Evolutionary conservation across 2,113 vertebrate species (phyloP).

Genomic region (Laticauda colubrina): DNA sequence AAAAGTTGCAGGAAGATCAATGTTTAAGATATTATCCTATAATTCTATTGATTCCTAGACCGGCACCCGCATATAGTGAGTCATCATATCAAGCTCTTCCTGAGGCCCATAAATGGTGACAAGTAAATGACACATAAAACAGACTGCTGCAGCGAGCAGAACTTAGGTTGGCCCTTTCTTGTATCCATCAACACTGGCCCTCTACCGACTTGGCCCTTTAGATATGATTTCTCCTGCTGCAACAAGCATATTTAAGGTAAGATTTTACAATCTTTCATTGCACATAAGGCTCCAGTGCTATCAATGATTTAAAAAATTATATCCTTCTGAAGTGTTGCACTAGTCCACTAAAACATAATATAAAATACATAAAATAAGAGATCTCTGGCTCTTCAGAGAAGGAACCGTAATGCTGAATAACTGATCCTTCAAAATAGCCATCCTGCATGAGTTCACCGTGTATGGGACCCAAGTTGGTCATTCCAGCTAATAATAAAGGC

Average conservation of each 20-base stretch:
- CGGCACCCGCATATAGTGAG: neutral
- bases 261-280: slow-evolving; percentile 20
- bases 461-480: neutral
- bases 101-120: neutral
- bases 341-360: neutral
- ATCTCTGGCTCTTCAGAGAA: neutral
- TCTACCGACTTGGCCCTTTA: neutral
- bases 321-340: slow-evolving; percentile 20
- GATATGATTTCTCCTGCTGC: neutral
- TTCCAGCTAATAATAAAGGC: neutral
- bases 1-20: neutral
- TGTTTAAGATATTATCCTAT: neutral
- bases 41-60: neutral
- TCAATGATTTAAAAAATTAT: neutral
- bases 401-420: neutral
- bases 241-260: neutral
- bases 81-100: slow-evolving; percentile 8
- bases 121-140: neutral
- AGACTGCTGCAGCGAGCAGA: neutral
- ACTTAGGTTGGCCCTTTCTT: neutral
- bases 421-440: neutral
- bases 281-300: slow-evolving; percentile 23
- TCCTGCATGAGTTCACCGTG: neutral
- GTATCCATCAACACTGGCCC: neutral
- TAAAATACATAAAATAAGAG: slow-evolving; percentile 3